Evolutionary conservation across 2,113 vertebrate genomes (phyloP).

Genomic region (Theristicus caerulescens): DNA sequence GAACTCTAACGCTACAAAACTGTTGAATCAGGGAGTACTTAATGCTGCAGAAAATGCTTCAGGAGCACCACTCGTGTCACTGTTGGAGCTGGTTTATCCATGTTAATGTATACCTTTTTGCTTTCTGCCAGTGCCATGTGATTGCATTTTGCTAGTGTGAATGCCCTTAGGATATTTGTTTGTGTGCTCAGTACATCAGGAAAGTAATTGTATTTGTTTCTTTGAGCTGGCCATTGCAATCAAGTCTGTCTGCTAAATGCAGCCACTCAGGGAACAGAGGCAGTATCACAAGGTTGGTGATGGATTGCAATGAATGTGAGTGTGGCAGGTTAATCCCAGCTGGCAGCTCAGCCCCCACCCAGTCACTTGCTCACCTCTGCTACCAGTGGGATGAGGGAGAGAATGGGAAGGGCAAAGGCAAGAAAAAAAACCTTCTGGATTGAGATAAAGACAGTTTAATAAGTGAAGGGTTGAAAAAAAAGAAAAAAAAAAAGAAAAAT

Average conservation of each 20-base stretch:
- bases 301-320: too few relatives aligned
- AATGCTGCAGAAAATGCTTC: neutral
- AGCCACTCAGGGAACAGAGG: neutral
- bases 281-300: neutral
- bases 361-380: too few relatives aligned
- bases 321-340: neutral
- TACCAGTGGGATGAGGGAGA: neutral
- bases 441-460: neutral
- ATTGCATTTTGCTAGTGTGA: neutral
- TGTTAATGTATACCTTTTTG: neutral
- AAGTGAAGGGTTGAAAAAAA: neutral
- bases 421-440: neutral
- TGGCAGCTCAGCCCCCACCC: neutral
- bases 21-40: neutral
- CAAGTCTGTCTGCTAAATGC: neutral
- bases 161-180: neutral
- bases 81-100: neutral
- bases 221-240: neutral
- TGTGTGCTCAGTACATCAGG: neutral
- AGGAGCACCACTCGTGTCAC: neutral
- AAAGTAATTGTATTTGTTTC: neutral
- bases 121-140: neutral
- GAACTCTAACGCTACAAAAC: neutral
- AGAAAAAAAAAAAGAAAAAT: neutral
- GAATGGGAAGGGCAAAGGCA: neutral